Conservation (phyloP, 1,140 invertebrate species). For the Stenopsyche tienmushanensis region DNA sequence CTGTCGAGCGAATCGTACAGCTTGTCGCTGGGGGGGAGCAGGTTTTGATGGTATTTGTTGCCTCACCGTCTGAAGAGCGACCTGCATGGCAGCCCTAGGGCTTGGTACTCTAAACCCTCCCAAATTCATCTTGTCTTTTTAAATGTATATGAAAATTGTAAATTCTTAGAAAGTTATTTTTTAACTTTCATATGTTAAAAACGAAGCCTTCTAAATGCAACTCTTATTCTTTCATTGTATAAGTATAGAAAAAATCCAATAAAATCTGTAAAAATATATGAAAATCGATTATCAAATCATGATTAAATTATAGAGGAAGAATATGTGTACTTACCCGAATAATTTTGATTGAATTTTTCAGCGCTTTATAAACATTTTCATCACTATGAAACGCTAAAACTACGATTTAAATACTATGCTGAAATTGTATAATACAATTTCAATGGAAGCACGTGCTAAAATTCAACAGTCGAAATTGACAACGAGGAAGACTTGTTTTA, state of each 20-base stretch:
- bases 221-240: neutral
- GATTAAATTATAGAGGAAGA: no score
- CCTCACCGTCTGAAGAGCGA: slow-evolving; percentile 76
- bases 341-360: no score
- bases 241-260: no score
- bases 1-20: slow-evolving; percentile 62
- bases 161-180: no score
- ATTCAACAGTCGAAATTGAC: slow-evolving; percentile 18
- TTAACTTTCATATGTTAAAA: neutral
- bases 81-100: slow-evolving; percentile 71
- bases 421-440: neutral
- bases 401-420: neutral
- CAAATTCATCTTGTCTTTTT: slow-evolving; percentile 44
- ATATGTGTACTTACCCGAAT: no score
- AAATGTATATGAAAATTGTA: neutral
- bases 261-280: no score
- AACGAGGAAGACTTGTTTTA: slow-evolving; percentile 18
- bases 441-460: slow-evolving; percentile 12
- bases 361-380: neutral
- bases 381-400: neutral
- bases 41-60: slow-evolving; percentile 73
- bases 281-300: no score
- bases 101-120: slow-evolving; percentile 67
- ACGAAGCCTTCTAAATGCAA: neutral
- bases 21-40: slow-evolving; percentile 58